Evolutionary conservation across 2,113 vertebrate genomes (phyloP).

Genomic region (Regulus satrapa): DNA sequence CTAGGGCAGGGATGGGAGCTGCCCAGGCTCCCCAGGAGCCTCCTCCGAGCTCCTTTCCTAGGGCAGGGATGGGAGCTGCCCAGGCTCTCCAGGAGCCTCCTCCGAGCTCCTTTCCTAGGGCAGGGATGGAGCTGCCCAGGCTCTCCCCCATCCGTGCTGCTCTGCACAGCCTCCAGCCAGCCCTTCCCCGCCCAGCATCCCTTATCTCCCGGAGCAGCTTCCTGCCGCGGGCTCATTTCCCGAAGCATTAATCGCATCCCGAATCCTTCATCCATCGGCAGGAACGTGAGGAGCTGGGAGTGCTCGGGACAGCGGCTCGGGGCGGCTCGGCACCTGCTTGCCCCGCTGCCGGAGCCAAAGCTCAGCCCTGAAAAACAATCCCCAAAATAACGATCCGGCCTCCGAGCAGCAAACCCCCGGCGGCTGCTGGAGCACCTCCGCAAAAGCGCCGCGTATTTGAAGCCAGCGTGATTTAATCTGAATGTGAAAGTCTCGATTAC

Average conservation of each 20-base stretch:
- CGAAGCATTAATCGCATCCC: too few species aligned
- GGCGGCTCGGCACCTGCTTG: neutral
- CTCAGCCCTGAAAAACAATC: neutral
- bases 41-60: fast-evolving
- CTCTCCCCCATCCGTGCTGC: neutral
- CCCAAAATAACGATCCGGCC: neutral
- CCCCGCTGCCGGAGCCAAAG: neutral
- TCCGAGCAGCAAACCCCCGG: neutral
- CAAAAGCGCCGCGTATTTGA: neutral
- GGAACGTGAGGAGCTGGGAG: neutral
- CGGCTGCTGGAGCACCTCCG: neutral
- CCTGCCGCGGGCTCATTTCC: neutral
- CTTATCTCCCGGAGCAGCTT: constrained; percentile 27
- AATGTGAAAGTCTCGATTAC: neutral
- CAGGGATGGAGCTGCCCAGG: neutral
- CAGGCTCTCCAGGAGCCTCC: neutral
- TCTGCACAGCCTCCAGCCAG: neutral
- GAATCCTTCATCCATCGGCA: too few species aligned
- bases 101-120: fast-evolving
- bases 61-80: neutral
- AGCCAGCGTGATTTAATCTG: neutral
- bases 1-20: too few species aligned
- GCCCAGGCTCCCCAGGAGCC: too few species aligned
- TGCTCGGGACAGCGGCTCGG: fast-evolving
- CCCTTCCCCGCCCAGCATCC: neutral